A percentile compares a stretch with the other conserved stretches of the same genome.
Conservation (phyloP, 2,797 vertebrate species). For the Steatocranus sp. region DNA sequence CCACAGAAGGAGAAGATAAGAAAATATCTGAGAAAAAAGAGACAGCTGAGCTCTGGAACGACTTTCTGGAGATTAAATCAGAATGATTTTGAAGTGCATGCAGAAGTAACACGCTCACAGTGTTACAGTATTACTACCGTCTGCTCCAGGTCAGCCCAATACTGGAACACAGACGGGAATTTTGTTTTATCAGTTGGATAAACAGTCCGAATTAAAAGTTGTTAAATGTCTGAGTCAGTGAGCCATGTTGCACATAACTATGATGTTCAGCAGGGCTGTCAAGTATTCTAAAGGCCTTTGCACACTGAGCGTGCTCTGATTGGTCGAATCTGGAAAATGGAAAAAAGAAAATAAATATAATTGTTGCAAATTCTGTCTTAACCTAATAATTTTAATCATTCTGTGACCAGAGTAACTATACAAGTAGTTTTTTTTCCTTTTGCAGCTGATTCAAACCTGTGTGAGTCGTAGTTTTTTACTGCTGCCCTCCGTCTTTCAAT, state of each 20-base stretch:
- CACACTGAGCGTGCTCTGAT: neutral
- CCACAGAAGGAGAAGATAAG: neutral
- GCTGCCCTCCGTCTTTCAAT: neutral
- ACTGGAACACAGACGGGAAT: neutral
- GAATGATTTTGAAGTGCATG: neutral
- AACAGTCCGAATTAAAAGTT: neutral
- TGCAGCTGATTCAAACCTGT: neutral
- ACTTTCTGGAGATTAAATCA: neutral
- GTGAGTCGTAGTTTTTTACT: neutral
- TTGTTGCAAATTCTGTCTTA: neutral
- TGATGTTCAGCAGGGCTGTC: neutral
- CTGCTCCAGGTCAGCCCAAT: neutral
- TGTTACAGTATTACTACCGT: neutral
- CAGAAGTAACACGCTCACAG: neutral
- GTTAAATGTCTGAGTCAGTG: neutral
- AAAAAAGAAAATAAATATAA: neutral
- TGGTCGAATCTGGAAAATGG: neutral
- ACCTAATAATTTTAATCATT: neutral
- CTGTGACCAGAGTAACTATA: neutral
- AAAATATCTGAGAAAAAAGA: neutral
- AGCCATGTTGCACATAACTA: neutral
- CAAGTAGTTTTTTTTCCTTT: neutral
- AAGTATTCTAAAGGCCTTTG: neutral
- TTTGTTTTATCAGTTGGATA: neutral
- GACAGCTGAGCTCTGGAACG: neutral